Conservation (phyloP, 1,140 invertebrate genomes). For the Aphaenogaster floridana region DNA sequence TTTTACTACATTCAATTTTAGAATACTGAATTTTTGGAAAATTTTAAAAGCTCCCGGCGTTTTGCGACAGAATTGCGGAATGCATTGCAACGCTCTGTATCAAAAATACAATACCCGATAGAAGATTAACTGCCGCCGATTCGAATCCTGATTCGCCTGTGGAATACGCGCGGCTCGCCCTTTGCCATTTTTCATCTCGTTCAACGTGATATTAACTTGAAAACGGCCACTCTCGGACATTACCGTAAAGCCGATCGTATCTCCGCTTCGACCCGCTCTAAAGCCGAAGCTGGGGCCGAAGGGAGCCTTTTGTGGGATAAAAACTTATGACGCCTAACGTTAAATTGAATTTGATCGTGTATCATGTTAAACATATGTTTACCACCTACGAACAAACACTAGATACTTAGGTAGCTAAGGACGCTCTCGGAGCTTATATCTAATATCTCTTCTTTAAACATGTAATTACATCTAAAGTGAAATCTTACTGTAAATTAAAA, state of each 20-base stretch:
- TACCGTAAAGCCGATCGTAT: conserved; percentile 63
- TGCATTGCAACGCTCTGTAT: conserved; percentile 35
- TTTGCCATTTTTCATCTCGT: conserved; percentile 71
- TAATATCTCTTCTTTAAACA: neutral
- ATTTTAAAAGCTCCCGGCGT: neutral
- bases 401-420: neutral
- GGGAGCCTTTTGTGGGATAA: conserved; percentile 33
- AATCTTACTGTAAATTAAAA: neutral
- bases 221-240: conserved; percentile 63
- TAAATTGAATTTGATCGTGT: conserved; percentile 49
- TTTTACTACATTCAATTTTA: neutral
- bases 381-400: conserved; percentile 4
- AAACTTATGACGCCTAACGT: conserved; percentile 47
- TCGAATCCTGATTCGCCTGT: conserved; percentile 58
- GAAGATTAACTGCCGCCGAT: conserved; percentile 62
- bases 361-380: conserved; percentile 9
- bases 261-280: conserved; percentile 45
- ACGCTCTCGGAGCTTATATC: neutral
- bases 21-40: neutral
- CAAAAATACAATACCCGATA: conserved; percentile 58
- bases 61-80: conserved; percentile 31
- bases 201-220: conserved; percentile 65
- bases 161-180: conserved; percentile 62
- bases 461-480: neutral
- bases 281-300: conserved; percentile 20